Conservation (phyloP, 1,140 invertebrate species). For the Rhagoletis zephyria region DNA sequence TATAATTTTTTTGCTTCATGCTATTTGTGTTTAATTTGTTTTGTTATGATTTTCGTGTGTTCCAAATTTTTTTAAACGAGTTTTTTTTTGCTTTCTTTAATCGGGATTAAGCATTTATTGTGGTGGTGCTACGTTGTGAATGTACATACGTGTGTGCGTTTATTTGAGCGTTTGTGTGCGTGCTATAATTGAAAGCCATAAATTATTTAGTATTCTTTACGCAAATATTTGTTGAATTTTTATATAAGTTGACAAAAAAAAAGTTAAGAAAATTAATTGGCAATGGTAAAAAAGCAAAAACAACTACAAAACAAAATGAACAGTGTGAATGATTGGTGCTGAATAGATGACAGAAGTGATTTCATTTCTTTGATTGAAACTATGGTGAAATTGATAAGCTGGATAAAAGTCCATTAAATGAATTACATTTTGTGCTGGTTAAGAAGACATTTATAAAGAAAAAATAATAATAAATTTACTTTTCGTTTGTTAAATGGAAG, state of each 20-base stretch:
- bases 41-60: constrained; percentile 41
- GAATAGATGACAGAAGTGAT: neutral
- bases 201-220: neutral
- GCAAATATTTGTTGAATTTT: constrained; percentile 9
- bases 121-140: neutral
- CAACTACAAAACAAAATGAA: neutral
- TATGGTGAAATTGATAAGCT: constrained; percentile 19
- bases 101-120: neutral
- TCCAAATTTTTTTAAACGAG: neutral
- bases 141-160: neutral
- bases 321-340: neutral
- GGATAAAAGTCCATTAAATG: neutral
- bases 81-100: neutral
- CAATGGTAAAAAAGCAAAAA: neutral
- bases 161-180: neutral
- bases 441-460: too few species aligned
- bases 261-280: constrained; percentile 1
- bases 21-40: neutral
- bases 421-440: neutral
- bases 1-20: neutral
- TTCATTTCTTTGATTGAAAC: neutral
- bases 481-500: too few species aligned
- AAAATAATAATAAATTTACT: too few species aligned
- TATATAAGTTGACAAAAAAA: neutral
- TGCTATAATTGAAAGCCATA: neutral